A percentile compares a stretch with the other conserved stretches of the same genome.
These are phyloP conservation scores for Diloba caeruleocephala DNA, from an alignment of 2,888 invertebrate species.

Conservation along the genomic window DNA sequence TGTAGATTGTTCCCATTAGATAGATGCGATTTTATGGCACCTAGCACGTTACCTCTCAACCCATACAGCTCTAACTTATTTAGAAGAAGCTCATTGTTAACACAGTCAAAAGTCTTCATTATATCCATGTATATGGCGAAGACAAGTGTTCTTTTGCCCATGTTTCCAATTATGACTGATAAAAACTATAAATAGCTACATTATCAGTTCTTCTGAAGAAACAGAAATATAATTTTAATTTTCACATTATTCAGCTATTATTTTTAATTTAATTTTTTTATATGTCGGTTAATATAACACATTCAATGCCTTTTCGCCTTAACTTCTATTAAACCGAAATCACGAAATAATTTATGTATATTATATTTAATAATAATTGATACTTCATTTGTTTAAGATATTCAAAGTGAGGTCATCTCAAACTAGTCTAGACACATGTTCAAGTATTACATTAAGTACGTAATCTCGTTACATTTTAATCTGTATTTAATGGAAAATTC, in stretches of 20 bases:
- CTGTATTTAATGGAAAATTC: conserved; percentile 7
- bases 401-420: conserved; percentile 11
- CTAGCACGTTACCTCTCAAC: not conserved
- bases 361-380: too few relatives aligned
- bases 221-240: too few relatives aligned
- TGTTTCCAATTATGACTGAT: too few relatives aligned
- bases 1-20: not conserved
- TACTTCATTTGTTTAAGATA: too few relatives aligned
- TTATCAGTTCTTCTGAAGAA: too few relatives aligned
- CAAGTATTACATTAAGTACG: conserved; percentile 3
- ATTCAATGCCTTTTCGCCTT: too few relatives aligned
- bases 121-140: not conserved
- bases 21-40: not conserved
- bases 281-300: too few relatives aligned
- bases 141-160: not conserved
- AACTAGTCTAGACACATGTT: conserved; percentile 15
- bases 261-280: too few relatives aligned
- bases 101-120: not conserved
- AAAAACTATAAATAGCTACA: too few relatives aligned
- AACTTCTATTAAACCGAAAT: too few relatives aligned
- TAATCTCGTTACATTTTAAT: conserved; percentile 4
- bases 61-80: not conserved
- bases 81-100: not conserved
- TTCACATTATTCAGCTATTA: too few relatives aligned
- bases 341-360: too few relatives aligned